A percentile compares a stretch with the other conserved stretches of the same genome.
Evolutionary conservation across 2,888 invertebrate genomes (phyloP).

Genomic region (Cartodere bifasciata): DNA sequence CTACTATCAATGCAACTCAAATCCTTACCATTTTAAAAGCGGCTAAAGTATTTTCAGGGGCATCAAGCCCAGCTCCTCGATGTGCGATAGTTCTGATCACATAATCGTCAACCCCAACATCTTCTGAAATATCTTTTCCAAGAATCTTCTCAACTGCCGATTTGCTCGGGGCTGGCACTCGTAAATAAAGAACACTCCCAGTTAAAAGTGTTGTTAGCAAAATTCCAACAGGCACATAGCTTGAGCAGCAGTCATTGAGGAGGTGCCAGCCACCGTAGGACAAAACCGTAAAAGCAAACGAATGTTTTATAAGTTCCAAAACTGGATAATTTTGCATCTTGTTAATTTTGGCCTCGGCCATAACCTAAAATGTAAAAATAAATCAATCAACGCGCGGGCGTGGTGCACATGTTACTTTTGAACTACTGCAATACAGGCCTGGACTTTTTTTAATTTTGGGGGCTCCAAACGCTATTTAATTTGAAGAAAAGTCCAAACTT

Average conservation of each 20-base stretch:
- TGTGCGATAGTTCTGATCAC: constrained; percentile 57
- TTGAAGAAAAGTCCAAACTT: no score
- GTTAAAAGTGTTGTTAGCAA: constrained; percentile 22
- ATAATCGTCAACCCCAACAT: constrained; percentile 34
- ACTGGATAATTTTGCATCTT: background rate
- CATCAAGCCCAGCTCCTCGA: constrained; percentile 62
- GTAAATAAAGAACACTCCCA: constrained; percentile 37
- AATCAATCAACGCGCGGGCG: no score
- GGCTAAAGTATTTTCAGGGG: constrained; percentile 66
- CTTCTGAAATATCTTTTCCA: constrained; percentile 35
- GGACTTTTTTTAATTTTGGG: no score
- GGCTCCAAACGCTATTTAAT: no score
- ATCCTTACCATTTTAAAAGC: constrained; percentile 59
- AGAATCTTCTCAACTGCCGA: constrained; percentile 39
- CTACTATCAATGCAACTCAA: no score
- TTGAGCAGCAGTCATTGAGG: constrained; percentile 24
- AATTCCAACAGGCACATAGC: constrained; percentile 26
- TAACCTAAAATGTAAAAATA: constrained; percentile 5
- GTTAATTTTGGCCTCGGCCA: background rate
- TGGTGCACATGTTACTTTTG: no score
- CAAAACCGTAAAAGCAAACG: constrained; percentile 19
- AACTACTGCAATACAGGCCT: no score
- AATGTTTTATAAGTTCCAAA: constrained; percentile 11
- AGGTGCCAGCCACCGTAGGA: constrained; percentile 26
- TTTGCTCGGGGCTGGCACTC: constrained; percentile 35